These are phyloP conservation scores for Thereva unica DNA, from an alignment of 2,888 invertebrate species.

Conservation along the genomic window DNA sequence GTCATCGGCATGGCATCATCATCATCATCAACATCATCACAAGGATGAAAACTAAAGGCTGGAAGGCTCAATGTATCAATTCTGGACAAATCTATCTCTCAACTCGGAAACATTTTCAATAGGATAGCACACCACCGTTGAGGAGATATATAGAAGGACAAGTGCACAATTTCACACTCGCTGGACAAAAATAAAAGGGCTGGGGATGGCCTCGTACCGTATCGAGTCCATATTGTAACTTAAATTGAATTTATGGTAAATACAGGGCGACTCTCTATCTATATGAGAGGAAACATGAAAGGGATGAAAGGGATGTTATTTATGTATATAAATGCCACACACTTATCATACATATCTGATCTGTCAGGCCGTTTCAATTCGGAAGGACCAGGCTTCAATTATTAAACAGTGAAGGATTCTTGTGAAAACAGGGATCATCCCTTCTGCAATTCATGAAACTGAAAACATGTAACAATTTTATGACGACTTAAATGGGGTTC, in stretches of 20 bases:
- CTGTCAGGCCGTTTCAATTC: not conserved
- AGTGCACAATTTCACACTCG: constrained; percentile 45
- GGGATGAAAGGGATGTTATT: constrained; percentile 18
- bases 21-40: not conserved
- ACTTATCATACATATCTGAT: constrained; percentile 2
- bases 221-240: constrained; percentile 41
- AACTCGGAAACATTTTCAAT: constrained; percentile 15
- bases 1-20: constrained; percentile 17
- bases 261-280: constrained; percentile 18
- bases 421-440: constrained; percentile 22
- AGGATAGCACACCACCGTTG: constrained; percentile 25
- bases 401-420: constrained; percentile 10
- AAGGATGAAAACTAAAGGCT: not conserved
- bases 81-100: not conserved
- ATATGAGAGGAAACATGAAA: constrained; percentile 5
- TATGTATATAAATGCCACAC: not conserved
- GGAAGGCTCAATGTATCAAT: constrained; percentile 17
- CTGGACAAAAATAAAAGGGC: constrained; percentile 43
- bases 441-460: constrained; percentile 1
- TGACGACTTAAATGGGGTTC: constrained; percentile 1
- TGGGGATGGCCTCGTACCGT: constrained; percentile 20
- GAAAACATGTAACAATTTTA: constrained; percentile 23
- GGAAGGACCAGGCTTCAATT: constrained; percentile 20
- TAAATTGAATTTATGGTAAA: constrained; percentile 43
- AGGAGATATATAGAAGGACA: constrained; percentile 34